Conservation (phyloP, 2,797 vertebrate genomes). For the Moxostoma hubbsi region DNA sequence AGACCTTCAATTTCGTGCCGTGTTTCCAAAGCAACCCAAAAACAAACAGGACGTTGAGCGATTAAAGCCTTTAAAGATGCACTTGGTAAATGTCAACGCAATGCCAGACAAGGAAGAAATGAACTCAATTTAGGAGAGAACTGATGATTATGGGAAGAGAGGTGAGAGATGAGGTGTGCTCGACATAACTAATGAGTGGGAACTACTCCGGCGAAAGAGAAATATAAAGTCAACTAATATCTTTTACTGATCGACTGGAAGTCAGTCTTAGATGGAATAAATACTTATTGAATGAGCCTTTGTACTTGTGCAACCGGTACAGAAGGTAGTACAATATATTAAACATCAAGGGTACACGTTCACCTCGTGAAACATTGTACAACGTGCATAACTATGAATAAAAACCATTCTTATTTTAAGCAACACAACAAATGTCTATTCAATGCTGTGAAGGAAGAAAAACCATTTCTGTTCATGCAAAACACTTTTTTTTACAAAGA, state of each 20-base stretch:
- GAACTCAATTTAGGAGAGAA: constrained; percentile 31
- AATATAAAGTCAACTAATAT: background rate
- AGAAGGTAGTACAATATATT: background rate
- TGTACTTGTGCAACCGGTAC: background rate
- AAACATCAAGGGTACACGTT: background rate
- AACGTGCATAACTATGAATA: background rate
- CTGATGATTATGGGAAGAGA: constrained; percentile 35
- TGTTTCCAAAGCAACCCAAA: constrained; percentile 49
- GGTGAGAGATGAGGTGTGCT: constrained; percentile 33
- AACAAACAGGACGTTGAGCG: constrained; percentile 43
- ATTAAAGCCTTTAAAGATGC: constrained; percentile 47
- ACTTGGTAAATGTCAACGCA: constrained; percentile 44
- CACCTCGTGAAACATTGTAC: background rate
- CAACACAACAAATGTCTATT: background rate
- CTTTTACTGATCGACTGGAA: background rate
- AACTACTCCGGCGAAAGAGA: background rate
- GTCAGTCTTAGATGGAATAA: background rate
- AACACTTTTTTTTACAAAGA: background rate
- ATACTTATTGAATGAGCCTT: background rate
- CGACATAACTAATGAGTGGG: constrained; percentile 17
- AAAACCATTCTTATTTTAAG: background rate
- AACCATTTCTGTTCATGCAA: background rate
- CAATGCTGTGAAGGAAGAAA: background rate
- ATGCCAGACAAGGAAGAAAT: constrained; percentile 17
- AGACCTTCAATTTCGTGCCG: constrained; percentile 24